Base-by-base conservation (phyloP, 2,797 vertebrate species). In the Lithobates pipiens region DNA sequence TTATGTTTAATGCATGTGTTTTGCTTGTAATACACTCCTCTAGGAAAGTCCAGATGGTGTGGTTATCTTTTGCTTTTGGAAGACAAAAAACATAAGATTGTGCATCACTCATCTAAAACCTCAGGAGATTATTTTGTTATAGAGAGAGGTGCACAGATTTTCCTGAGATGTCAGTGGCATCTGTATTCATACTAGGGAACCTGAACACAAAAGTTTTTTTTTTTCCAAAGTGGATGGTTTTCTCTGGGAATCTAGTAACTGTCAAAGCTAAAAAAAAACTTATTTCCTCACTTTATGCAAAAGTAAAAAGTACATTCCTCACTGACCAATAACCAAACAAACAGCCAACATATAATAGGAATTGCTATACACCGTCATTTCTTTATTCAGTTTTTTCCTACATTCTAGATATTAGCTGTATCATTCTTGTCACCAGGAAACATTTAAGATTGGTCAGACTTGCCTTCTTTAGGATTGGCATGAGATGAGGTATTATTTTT, bases 1-100 rank as follows among this genome's bases (percentile, higher is more conserved):
- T 87, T 83, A 87, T 87, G 85, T 83, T 87, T 87, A 87, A 87
- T 87, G 85, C 81, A 87, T 87, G 81, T 87, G 81, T 83, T 87
- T 87, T 87, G 81, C 85, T 87, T 87, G 85, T 87, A 87, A 83
- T 87, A 83, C 85, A 87, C 81, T 87, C 57, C 81, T 87, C 44
- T 76, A 85, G 73, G 72, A 86, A 77, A 73, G 74, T 73, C 69
- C 0, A 36, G 68, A 21, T 27, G 63, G 80, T 0, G 0, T 4
- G 0, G 74, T 82, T 78, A 32, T 79, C 77, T 32, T 2, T 0
- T 57, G 32, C 36, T 68, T 67, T n/a, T 68, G 25, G 4, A 63
- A 71, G 80, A 68, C 2, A 1, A 61, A 84, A 82, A 84, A 74
- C 63, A 0, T 61, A 79, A 36, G 27, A 82, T 83, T 70, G 21